Conservation (phyloP, 2,797 vertebrate species). For the Premnoplex brunnescens region DNA sequence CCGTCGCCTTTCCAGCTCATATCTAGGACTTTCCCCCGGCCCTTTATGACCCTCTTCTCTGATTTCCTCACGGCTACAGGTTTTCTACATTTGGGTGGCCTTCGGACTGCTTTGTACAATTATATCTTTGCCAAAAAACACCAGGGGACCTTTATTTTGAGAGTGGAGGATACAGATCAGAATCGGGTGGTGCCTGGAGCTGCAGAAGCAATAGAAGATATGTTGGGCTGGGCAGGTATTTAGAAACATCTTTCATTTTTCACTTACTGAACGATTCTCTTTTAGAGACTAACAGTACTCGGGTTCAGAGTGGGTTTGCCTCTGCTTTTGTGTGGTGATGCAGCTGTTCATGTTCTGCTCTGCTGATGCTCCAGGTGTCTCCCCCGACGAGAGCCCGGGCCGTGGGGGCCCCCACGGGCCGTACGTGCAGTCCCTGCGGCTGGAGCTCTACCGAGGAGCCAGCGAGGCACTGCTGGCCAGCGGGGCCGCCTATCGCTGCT, state of each 20-base stretch:
- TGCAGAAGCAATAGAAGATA: constrained; percentile 88
- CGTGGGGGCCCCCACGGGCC: constrained; percentile 82
- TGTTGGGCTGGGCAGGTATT: constrained; percentile 93
- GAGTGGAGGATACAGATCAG: constrained; percentile 93
- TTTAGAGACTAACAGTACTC: accelerated
- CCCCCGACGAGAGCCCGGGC: constrained; percentile 90
- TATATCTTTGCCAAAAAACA: constrained; percentile 91
- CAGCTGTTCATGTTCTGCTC: accelerated
- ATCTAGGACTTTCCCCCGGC: accelerated
- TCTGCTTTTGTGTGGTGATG: background rate
- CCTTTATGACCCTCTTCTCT: accelerated
- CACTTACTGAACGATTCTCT: accelerated
- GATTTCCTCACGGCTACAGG: constrained; percentile 64
- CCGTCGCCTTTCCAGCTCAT: accelerated
- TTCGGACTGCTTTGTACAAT: constrained; percentile 93
- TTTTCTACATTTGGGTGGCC: constrained; percentile 90
- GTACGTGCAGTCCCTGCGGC: constrained; percentile 87
- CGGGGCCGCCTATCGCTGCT: constrained; percentile 88
- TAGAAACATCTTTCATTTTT: too few relatives aligned
- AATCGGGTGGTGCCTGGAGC: constrained; percentile 86
- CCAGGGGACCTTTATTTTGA: constrained; percentile 84
- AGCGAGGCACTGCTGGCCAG: constrained; percentile 74
- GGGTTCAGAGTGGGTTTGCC: accelerated
- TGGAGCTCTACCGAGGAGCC: constrained; percentile 80
- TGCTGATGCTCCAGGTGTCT: constrained; percentile 76